Evolutionary conservation across 2,113 vertebrate species (phyloP).

Genomic region (Probosciger aterrimus): DNA sequence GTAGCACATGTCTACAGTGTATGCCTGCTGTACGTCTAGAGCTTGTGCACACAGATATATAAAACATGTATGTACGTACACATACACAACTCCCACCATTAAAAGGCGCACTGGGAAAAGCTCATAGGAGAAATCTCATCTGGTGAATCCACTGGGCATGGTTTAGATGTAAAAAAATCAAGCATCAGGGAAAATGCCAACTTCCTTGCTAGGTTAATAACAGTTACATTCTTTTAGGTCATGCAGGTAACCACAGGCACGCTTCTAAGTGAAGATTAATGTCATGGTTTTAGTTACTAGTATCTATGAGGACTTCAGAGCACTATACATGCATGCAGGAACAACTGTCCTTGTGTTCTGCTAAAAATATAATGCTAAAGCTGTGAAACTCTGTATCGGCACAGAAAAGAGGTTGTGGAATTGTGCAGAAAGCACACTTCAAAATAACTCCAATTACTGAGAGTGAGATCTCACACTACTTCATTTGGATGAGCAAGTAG

Average conservation of each 20-base stretch:
- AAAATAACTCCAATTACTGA: background rate
- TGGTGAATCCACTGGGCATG: background rate
- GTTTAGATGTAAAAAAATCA: background rate
- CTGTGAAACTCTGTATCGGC: background rate
- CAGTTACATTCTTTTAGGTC: background rate
- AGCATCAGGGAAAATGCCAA: background rate
- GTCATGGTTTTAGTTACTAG: background rate
- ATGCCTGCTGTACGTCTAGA: background rate
- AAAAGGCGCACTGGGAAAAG: background rate
- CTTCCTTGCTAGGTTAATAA: background rate
- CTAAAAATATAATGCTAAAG: background rate
- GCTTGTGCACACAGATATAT: background rate
- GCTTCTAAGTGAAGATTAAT: background rate
- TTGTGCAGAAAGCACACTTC: background rate
- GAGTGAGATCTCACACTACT: background rate
- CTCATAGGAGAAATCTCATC: background rate
- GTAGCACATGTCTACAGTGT: background rate
- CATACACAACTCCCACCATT: background rate
- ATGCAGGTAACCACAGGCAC: fast-evolving
- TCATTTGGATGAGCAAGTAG: background rate
- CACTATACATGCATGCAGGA: background rate
- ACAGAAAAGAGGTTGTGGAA: background rate
- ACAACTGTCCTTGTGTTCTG: background rate
- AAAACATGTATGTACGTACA: background rate
- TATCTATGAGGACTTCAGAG: background rate